phyloP scores from a whole-genome alignment of 2,113 vertebrate species.

The Chauna torquata region DNA sequence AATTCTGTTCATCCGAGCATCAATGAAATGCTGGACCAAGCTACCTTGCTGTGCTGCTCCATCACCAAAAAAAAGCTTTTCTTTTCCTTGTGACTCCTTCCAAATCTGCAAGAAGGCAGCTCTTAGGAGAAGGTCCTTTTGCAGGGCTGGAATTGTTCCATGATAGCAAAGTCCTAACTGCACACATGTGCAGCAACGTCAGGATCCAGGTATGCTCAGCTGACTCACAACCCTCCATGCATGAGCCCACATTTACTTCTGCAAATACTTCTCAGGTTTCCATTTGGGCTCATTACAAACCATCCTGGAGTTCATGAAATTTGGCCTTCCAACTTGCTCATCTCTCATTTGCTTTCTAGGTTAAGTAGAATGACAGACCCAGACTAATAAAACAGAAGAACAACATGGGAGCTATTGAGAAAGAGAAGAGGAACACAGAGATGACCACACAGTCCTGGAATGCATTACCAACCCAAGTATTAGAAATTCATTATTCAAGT shows the following conservation, averaged over 20 bases:
- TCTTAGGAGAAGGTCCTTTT: not conserved
- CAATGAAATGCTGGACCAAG: not conserved
- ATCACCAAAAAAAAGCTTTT: not conserved
- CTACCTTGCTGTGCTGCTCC: not conserved
- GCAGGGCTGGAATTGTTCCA: not conserved
- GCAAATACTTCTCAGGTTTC: slow-evolving; percentile 23
- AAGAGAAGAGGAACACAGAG: slow-evolving; percentile 9
- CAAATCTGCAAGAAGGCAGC: not conserved
- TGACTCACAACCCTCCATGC: not conserved
- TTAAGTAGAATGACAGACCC: slow-evolving; percentile 52
- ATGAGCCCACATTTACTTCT: slow-evolving; percentile 14
- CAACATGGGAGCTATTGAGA: slow-evolving; percentile 17
- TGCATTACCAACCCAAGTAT: slow-evolving; percentile 23
- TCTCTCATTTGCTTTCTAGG: slow-evolving; percentile 16
- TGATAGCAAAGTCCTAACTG: not conserved
- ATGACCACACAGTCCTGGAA: slow-evolving; percentile 48
- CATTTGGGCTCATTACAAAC: not conserved
- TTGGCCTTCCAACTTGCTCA: not conserved
- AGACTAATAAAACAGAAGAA: slow-evolving; percentile 52
- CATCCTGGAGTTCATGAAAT: not conserved
- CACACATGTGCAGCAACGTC: not conserved
- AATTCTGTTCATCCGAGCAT: not conserved
- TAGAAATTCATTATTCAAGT: slow-evolving; percentile 1
- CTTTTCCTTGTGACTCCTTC: not conserved
- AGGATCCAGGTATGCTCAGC: not conserved